phyloP scores from a whole-genome alignment of 1,140 invertebrate genomes.

The Polypedilum vanderplanki region DNA sequence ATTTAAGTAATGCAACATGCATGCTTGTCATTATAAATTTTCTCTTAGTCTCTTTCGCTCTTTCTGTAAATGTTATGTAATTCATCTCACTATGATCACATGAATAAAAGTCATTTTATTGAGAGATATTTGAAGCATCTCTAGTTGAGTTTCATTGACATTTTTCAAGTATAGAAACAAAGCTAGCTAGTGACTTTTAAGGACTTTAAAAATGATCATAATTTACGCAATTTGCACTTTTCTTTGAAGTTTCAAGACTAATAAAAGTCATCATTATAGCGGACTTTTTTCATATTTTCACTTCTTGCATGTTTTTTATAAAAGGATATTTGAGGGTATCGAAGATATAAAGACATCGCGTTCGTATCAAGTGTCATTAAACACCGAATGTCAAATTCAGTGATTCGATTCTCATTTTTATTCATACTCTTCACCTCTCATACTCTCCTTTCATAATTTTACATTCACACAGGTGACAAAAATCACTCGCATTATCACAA shows the following conservation, averaged over 20 bases:
- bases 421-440: not conserved
- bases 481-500: constrained; percentile 9
- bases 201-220: not conserved
- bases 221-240: constrained; percentile 3
- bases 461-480: constrained; percentile 17
- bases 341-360: not conserved
- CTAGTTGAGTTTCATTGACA: constrained; percentile 4
- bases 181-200: not conserved
- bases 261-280: not conserved
- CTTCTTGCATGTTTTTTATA: no score
- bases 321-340: not conserved
- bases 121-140: constrained; percentile 5
- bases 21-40: not conserved
- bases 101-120: not conserved
- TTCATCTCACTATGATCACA: not conserved
- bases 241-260: not conserved
- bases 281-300: not conserved
- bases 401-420: not conserved
- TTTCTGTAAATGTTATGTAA: not conserved
- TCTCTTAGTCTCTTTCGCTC: no score
- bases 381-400: constrained; percentile 8
- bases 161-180: not conserved
- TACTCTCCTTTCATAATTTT: not conserved
- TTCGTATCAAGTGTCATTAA: constrained; percentile 3
- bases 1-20: not conserved